Evolutionary conservation across 2,113 vertebrate genomes (phyloP).

Genomic region (Amphiprion ocellaris): DNA sequence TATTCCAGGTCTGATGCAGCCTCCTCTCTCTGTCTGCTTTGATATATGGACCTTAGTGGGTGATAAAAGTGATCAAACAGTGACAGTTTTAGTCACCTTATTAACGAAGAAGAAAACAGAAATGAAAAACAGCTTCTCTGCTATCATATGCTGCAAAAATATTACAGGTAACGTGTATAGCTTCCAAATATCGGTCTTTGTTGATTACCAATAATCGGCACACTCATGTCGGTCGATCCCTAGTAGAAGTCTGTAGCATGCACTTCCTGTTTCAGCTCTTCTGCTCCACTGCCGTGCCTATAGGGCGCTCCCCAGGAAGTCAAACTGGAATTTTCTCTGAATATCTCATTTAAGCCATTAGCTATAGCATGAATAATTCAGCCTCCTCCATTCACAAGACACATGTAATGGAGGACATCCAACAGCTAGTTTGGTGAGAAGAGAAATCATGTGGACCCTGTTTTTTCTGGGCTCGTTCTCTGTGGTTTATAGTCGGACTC

Average conservation of each 20-base stretch:
- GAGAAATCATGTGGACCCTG: conserved; percentile 53
- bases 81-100: too few relatives aligned
- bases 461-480: conserved; percentile 29
- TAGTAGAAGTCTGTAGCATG: conserved; percentile 12
- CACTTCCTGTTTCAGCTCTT: conserved; percentile 1
- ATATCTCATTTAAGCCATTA: conserved; percentile 74
- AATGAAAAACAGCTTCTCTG: too few relatives aligned
- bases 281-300: conserved; percentile 13
- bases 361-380: conserved; percentile 79
- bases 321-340: conserved; percentile 60
- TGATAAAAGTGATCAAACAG: too few relatives aligned
- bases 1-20: too few relatives aligned
- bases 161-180: too few relatives aligned
- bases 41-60: too few relatives aligned
- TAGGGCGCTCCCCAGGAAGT: conserved; percentile 40
- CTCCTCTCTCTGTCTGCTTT: too few relatives aligned
- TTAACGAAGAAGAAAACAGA: too few relatives aligned
- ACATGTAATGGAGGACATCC: conserved; percentile 47
- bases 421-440: conserved; percentile 53
- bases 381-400: conserved; percentile 41
- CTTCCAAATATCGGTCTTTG: too few relatives aligned
- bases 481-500: conserved; percentile 28
- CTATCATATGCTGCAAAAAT: too few relatives aligned
- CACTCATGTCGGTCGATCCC: too few relatives aligned
- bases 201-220: too few relatives aligned